Base-by-base conservation (phyloP, 92 coral and sea anemone species). In the Anthopleura xanthogrammica region DNA sequence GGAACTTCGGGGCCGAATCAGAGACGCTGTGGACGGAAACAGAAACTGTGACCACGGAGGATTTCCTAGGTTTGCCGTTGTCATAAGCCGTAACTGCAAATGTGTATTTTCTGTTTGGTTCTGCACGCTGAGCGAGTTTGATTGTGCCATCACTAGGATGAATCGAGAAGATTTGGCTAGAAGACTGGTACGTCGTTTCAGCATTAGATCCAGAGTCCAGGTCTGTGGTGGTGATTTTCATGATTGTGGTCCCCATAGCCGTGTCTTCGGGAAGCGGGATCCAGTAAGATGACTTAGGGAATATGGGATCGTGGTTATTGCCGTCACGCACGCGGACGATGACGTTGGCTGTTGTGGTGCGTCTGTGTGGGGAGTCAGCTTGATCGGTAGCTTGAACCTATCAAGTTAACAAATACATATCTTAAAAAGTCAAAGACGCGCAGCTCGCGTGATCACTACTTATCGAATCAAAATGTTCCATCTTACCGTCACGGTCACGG, bases 261-360 rank as follows among this genome's bases (percentile, higher is more conserved):
- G 96, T 81, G 55, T 85, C 91, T 60, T 86, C 90, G 19, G 92
- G 86, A 14, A 85, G 64, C 0, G 97, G 82, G 12, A 87, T 86
- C 98, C 96, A 94, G 81, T 97, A 97, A 16, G 99, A 96, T 1
- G 97, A 85, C 87, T 90, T 98, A 17, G 84, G 85, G 87, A 97
- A 97, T 72, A 81, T 80, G 3, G 99, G 99, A 41, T 80, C 86
- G 78, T 97, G 88, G 87, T 94, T 97, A 85, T 94, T 95, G 19
- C 91, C 91, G 86, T 94, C 99, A 41, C 83, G 88, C 16, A 97
- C 95, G 60, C 89, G 85, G 9, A 95, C 85, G 41, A 79, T 88
- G 71, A 91, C 92, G 77, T 52, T 66, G 2, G 97, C 92, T 24
- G 91, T 83, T 8, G 91, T 89, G 70, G 99, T 94, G 75, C 88